Base-by-base conservation (phyloP, 2,888 invertebrate species). In the Caenorhabditis drosophilae region DNA sequence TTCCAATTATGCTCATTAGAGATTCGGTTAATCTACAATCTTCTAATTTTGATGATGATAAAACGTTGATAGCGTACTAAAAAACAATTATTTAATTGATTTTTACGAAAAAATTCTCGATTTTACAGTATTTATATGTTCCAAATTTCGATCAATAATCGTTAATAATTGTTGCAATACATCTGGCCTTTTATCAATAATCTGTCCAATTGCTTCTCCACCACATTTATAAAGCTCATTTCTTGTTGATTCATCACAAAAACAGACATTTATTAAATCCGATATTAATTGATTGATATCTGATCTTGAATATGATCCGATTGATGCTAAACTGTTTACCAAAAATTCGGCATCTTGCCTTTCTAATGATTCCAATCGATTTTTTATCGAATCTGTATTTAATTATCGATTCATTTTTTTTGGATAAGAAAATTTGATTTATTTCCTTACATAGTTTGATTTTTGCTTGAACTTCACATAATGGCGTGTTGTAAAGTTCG, bases 141-240 rank as follows among this genome's bases (percentile, higher is more conserved):
- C 76, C 6, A 81, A 70, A 42, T 73, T 77, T 26, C 82, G 50
- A 47, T 82, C 80, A 35, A 82, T 61, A n/a, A 80, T 70, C 7
- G 67, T 49, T 6, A 79, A 51, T 35, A 76, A 45, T 22, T 71
- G 61, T 35, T 72, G 68, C 7, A 81, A 58, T 15, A 73, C 31
- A 3, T 64, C 47, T 1, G 82, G 82, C 6, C 73, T 58, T 16
- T 67, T 46, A 9, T 71, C 70, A 4, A 82, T 46, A 23, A 82
- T 54, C 7, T 75, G 66, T 0, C 68, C 75, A 23, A 81, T 69
- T 12, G 77, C 80, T 53, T 82, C 80, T 0, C 79, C 73, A n/a
- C 82, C 82, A 31, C 77, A 76, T 56, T 83, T 82, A 60, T 76
- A 80, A 46, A 75, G 70, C 4, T 67, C 26, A 18, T 75, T 73